Conservation (phyloP, 1,140 invertebrate genomes). For the Diachasma alloeum region DNA sequence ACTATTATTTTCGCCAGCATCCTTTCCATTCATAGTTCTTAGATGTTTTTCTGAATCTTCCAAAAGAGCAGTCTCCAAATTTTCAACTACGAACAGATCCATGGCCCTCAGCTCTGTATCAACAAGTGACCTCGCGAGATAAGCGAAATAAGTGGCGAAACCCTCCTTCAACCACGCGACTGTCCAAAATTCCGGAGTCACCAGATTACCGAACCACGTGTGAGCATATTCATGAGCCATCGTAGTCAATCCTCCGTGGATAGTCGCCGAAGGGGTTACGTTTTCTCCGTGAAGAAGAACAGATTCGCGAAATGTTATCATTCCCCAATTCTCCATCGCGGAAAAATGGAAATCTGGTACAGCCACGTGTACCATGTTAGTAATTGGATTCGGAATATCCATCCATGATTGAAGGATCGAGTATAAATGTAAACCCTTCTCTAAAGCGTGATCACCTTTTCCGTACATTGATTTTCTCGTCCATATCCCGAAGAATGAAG, state of each 20-base stretch:
- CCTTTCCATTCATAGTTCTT: constrained; percentile 78
- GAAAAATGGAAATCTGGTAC: constrained; percentile 79
- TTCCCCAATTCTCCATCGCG: constrained; percentile 81
- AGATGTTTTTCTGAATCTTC: constrained; percentile 73
- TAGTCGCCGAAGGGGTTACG: constrained; percentile 66
- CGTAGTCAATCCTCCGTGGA: constrained; percentile 71
- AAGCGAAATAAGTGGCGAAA: constrained; percentile 80
- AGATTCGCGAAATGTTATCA: constrained; percentile 74
- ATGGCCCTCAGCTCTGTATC: constrained; percentile 77
- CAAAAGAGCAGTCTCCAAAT: constrained; percentile 67
- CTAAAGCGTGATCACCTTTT: constrained; percentile 26
- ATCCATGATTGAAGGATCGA: constrained; percentile 32
- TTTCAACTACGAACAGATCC: constrained; percentile 79
- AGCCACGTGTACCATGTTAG: constrained; percentile 75
- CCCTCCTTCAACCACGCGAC: constrained; percentile 87
- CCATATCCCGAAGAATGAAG: constrained; percentile 37
- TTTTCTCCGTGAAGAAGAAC: constrained; percentile 73
- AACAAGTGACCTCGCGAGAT: constrained; percentile 68
- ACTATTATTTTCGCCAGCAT: constrained; percentile 75
- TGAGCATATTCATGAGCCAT: constrained; percentile 86
- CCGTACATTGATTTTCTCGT: constrained; percentile 27
- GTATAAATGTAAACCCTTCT: constrained; percentile 33
- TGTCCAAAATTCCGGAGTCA: constrained; percentile 78
- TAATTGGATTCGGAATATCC: constrained; percentile 47
- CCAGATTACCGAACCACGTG: constrained; percentile 83